A percentile compares a stretch with the other conserved stretches of the same genome.
These are phyloP conservation scores for Idaea biselata DNA, from an alignment of 2,888 invertebrate species.

Conservation along the genomic window DNA sequence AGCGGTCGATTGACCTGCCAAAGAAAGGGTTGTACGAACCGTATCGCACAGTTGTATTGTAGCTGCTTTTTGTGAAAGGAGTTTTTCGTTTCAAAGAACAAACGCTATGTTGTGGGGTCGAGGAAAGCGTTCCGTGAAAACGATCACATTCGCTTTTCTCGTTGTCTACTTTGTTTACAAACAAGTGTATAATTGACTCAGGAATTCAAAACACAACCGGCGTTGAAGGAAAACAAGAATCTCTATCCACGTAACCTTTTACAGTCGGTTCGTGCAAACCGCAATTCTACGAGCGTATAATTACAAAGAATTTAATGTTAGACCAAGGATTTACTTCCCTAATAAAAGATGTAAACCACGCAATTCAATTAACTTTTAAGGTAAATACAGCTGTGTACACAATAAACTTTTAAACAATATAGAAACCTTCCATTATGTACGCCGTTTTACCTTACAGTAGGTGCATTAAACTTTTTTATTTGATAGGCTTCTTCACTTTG, in stretches of 20 bases:
- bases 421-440: background rate
- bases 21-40: slow-evolving; percentile 28
- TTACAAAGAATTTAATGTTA: slow-evolving; percentile 3
- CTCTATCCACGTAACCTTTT: slow-evolving; percentile 38
- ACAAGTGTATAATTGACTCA: slow-evolving; percentile 69
- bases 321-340: background rate
- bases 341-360: background rate
- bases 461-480: background rate
- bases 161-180: slow-evolving; percentile 66
- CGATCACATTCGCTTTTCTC: slow-evolving; percentile 47
- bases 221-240: slow-evolving; percentile 60
- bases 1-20: slow-evolving; percentile 35
- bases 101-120: slow-evolving; percentile 34
- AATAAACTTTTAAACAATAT: background rate
- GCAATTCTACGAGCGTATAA: slow-evolving; percentile 28
- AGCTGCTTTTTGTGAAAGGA: slow-evolving; percentile 43
- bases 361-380: background rate
- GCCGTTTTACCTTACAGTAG: background rate
- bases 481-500: background rate
- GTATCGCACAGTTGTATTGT: slow-evolving; percentile 11
- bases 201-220: slow-evolving; percentile 66
- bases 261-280: slow-evolving; percentile 30
- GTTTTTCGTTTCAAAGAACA: slow-evolving; percentile 47
- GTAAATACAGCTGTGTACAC: background rate
- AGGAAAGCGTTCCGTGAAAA: slow-evolving; percentile 60